Percentiles rank a stretch among this genome's conserved stretches.
Evolutionary conservation across 2,113 vertebrate genomes (phyloP).

Genomic region (Vireo altiloquus): DNA sequence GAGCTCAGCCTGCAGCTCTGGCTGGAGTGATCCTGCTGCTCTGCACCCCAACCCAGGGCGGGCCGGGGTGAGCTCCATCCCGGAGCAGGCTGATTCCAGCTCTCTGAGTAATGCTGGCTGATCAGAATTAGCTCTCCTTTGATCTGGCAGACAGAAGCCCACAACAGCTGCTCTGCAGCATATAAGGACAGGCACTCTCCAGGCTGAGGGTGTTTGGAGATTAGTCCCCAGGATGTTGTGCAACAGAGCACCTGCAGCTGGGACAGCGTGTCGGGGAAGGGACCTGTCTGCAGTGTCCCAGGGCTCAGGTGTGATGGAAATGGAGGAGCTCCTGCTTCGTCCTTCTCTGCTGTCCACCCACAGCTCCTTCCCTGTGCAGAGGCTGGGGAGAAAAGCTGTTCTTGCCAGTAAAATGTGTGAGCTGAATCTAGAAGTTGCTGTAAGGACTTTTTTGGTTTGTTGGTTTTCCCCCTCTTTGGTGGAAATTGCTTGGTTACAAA

Average conservation of each 20-base stretch:
- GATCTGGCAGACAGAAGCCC: conserved; percentile 30
- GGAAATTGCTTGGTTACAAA: not conserved
- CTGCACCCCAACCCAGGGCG: not conserved
- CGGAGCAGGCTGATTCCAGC: not conserved
- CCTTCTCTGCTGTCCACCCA: not conserved
- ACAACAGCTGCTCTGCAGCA: conserved; percentile 37
- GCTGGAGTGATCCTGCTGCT: not conserved
- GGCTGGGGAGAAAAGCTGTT: not conserved
- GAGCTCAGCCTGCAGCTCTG: not conserved
- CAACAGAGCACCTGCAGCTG: not conserved
- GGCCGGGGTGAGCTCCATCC: not conserved
- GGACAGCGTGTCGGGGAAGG: rapidly evolving
- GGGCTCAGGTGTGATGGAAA: not conserved
- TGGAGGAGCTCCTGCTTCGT: not conserved
- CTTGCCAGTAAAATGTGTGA: not conserved
- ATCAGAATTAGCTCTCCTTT: conserved; percentile 10
- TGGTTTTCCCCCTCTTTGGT: not conserved
- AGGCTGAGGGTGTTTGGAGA: not conserved
- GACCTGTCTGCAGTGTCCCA: too few species aligned
- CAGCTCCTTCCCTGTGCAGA: not conserved
- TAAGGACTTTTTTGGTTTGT: not conserved
- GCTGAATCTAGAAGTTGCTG: not conserved
- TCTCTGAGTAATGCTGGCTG: not conserved
- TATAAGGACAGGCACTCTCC: not conserved
- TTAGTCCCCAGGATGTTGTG: not conserved